Evolutionary conservation across 2,113 vertebrate species (phyloP), one percentile per base, ranked within the genome.

Genomic region (Calonectris borealis): DNA sequence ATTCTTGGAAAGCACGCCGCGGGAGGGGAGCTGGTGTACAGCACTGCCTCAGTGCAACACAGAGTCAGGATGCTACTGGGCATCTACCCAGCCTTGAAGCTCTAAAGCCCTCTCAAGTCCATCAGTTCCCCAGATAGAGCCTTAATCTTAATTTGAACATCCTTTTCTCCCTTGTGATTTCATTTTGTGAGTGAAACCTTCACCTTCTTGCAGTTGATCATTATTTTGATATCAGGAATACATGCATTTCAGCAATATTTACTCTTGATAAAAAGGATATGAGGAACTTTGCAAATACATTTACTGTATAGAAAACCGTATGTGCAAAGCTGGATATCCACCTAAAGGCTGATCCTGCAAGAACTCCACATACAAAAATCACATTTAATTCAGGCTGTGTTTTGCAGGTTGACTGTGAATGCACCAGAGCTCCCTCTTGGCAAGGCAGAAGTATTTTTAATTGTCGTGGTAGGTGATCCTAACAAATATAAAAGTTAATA

Each of bases 1-100:
- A 19, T 49, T 83, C n/a, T 44, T 26, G 31, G 52, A 77, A 83
- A 90, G 22, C 40, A n/a, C 0, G 1, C 8, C 0, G 0, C 3
- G 2, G 21, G 44, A 72, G 21, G n/a, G 6, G 22, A 79, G 24
- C 18, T 73, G 24, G 20, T 38, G 20, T 49, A 48, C 27, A 78
- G 22, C 12, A 16, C 32, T 16, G 10, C 10, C 21, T 46, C 26
- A 54, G n/a, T 40, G 32, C n/a, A 76, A 38, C 16, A 61, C 32
- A 66, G 34, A 27, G 2, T 25, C 55, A 62, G 17, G 34, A 24
- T 75, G 21, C 11, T 42, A 36, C 13, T 16, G 34, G 36, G 32
- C 26, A 36, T 4, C 9, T 12, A 73, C 10, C 9, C 52, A 80
- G 32, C 27, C 71, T 34, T 34, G 44, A 55, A 61, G 55, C 3